phyloP scores from a whole-genome alignment of 2,888 invertebrate species.

The Helobdella robusta region DNA sequence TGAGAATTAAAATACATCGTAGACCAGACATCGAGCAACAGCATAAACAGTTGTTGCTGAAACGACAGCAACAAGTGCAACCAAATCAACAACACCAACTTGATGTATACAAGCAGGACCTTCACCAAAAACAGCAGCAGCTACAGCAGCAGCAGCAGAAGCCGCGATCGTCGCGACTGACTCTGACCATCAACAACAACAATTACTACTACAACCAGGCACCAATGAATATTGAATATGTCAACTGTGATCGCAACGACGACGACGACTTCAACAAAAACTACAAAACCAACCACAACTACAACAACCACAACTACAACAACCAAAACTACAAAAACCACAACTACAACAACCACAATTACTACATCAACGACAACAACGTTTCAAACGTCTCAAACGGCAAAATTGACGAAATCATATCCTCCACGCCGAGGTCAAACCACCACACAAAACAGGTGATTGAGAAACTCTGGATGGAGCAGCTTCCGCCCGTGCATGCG shows the following conservation, averaged over 20 bases:
- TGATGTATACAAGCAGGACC: background rate
- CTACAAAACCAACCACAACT: background rate
- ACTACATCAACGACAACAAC: constrained; percentile 14
- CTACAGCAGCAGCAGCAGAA: background rate
- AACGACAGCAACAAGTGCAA: constrained; percentile 1
- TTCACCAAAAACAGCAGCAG: background rate
- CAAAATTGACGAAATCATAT: background rate
- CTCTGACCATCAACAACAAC: constrained; percentile 12
- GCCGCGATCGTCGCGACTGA: constrained; percentile 7
- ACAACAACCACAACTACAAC: constrained; percentile 13
- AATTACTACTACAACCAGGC: background rate
- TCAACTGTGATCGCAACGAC: constrained; percentile 6
- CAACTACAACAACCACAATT: background rate
- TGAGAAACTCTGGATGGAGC: constrained; percentile 14
- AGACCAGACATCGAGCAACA: too few species aligned
- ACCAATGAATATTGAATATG: constrained; percentile 1
- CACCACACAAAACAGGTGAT: background rate
- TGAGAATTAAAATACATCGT: too few species aligned
- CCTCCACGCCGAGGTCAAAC: constrained; percentile 5
- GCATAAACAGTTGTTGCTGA: too few species aligned
- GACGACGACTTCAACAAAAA: background rate
- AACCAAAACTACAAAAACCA: background rate
- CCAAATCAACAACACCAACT: background rate
- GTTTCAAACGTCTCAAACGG: background rate
- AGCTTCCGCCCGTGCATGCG: background rate